Evolutionary conservation across 2,797 vertebrate species (phyloP).

Genomic region (Poeciliopsis gracilis): DNA sequence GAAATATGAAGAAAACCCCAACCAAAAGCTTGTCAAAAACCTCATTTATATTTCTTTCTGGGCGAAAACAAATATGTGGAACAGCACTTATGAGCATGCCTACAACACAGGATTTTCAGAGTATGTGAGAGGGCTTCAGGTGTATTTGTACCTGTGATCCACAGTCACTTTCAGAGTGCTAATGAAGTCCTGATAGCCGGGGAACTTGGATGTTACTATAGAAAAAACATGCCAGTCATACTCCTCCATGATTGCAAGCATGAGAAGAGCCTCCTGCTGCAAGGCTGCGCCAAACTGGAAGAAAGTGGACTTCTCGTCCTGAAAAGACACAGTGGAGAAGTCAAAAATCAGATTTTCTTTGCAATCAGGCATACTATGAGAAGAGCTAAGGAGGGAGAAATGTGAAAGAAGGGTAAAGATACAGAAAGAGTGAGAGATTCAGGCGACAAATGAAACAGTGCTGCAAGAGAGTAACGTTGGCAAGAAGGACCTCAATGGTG

Average conservation of each 20-base stretch:
- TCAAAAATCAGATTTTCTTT: constrained; percentile 35
- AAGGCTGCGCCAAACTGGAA: constrained; percentile 98
- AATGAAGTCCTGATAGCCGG: constrained; percentile 94
- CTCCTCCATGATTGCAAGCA: constrained; percentile 98
- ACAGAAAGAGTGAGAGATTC: constrained; percentile 30
- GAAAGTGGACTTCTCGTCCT: constrained; percentile 96
- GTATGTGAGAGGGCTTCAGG: constrained; percentile 9
- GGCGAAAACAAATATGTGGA: neutral
- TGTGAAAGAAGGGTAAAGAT: constrained; percentile 25
- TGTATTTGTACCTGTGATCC: constrained; percentile 74
- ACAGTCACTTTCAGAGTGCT: constrained; percentile 88
- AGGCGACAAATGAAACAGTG: constrained; percentile 43
- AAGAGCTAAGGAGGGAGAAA: constrained; percentile 25
- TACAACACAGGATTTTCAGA: neutral
- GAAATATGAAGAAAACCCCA: neutral
- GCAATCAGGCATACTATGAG: constrained; percentile 41
- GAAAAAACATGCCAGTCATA: constrained; percentile 99
- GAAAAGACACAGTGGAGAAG: constrained; percentile 51
- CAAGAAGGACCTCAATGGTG: constrained; percentile 31
- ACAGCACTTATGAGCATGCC: neutral
- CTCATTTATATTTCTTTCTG: neutral
- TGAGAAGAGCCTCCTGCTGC: constrained; percentile 95
- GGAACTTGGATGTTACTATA: constrained; percentile 96
- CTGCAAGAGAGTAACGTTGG: constrained; percentile 39
- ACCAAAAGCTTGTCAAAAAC: neutral